Evolutionary conservation across 2,797 vertebrate species (phyloP).

Genomic region (Adelosebastes latens): DNA sequence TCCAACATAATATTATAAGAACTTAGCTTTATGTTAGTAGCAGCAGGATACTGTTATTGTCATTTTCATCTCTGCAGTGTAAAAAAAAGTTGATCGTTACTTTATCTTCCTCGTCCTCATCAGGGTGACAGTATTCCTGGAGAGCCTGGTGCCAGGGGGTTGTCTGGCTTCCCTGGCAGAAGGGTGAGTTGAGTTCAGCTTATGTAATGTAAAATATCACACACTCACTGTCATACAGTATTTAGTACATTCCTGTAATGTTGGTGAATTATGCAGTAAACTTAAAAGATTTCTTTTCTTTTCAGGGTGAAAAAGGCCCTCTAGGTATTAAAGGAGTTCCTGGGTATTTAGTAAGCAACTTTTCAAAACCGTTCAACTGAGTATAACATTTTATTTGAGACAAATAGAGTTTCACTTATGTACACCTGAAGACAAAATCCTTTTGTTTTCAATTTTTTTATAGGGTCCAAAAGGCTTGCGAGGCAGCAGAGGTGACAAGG

Average conservation of each 20-base stretch:
- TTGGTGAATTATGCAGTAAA: not conserved
- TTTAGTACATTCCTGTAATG: not conserved
- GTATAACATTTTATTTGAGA: not conserved
- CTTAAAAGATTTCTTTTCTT: not conserved
- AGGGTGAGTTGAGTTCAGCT: constrained; percentile 78
- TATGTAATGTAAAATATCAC: not conserved
- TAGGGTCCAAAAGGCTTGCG: constrained; percentile 86
- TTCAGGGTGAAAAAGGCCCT: constrained; percentile 86
- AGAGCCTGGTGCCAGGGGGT: constrained; percentile 83
- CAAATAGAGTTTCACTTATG: not conserved
- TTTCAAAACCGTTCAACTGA: not conserved
- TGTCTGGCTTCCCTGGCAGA: constrained; percentile 83
- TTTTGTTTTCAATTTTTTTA: not conserved
- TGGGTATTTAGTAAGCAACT: constrained; percentile 81
- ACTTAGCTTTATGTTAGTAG: not conserved
- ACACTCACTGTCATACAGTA: not conserved
- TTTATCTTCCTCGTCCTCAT: constrained; percentile 18
- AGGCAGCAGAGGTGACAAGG: constrained; percentile 87
- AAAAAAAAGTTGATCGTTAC: not conserved
- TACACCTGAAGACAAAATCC: not conserved
- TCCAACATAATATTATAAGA: not conserved
- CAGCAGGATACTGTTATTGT: not conserved
- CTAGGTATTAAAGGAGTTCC: constrained; percentile 77
- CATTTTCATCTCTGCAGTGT: not conserved
- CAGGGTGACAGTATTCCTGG: constrained; percentile 86